Base-by-base conservation (phyloP, 2,113 vertebrate species). In the Plecotus auritus region DNA sequence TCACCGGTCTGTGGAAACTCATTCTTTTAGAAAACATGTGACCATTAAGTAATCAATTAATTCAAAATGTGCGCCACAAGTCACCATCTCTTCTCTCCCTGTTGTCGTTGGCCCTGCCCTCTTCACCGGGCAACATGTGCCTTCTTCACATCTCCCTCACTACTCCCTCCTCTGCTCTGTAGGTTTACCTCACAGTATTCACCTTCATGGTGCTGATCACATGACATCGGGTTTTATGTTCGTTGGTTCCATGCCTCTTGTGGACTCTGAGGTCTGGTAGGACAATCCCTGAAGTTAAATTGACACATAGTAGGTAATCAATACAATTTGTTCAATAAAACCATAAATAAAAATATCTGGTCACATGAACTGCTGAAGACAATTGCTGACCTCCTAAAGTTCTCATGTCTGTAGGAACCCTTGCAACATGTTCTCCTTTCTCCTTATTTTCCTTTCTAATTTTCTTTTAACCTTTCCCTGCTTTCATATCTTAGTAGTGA, bases 81-180 rank as follows among this genome's bases (percentile, higher is more conserved):
- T 17, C 13, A 66, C 14, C 35, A 28, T 13, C 35, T 70, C 64
- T 77, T 8, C 9, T 59, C 11, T 26, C 22, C 4, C 35, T 40
- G 1, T 49, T 64, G 11, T 18, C 12, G 18, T 18, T 11, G 6
- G 16, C 12, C 8, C 7, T 18, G 0, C 2, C 5, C 30, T 18
- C 12, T 42, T 74, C 40, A 49, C 11, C 32, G 10, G 54, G 4
- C 16, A 5, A 18, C 12, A 1, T n/a, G 16, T 14, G 6, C 4
- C 45, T 5, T 4, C 32, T 35, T 91, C 30, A 47, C 9, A 4
- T 30, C 23, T 66, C 51, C 9, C 5, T 10, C 69, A 72, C 14
- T 69, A 9, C 49, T 78, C 0, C 30, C 45, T 40, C 9, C 23
- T 56, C 10, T 30, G 9, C 30, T 69, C 14, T 37, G 22, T 6